phyloP scores from a whole-genome alignment of 2,888 invertebrate species.

The Acronicta alni region DNA sequence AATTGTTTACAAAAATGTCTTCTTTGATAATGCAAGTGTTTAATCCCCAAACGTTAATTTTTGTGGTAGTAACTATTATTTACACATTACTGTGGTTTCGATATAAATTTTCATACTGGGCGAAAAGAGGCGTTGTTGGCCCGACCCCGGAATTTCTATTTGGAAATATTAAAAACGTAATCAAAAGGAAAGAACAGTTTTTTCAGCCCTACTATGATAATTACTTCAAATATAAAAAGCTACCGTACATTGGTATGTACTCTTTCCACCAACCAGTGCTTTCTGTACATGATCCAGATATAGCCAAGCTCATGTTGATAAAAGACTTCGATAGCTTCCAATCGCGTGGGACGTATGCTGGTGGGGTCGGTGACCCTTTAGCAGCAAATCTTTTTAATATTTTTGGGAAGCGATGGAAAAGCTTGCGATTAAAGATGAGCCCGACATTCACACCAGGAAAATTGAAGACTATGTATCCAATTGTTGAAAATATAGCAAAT shows the following conservation, averaged over 20 bases:
- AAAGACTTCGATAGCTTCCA: conserved; percentile 91
- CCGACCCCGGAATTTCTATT: conserved; percentile 90
- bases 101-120: conserved; percentile 89
- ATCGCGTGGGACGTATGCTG: conserved; percentile 90
- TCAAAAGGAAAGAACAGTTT: conserved; percentile 88
- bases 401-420: conserved; percentile 90
- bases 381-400: conserved; percentile 90
- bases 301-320: conserved; percentile 90
- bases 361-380: conserved; percentile 90
- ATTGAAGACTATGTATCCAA: conserved; percentile 90
- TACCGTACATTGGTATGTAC: conserved; percentile 90
- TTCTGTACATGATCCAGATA: conserved; percentile 89
- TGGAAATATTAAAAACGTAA: conserved; percentile 89
- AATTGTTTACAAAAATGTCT: conserved; percentile 45
- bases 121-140: conserved; percentile 86
- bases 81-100: conserved; percentile 75
- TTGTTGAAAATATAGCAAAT: conserved; percentile 88
- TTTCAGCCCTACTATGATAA: conserved; percentile 90
- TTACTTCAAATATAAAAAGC: conserved; percentile 86
- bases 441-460: conserved; percentile 92
- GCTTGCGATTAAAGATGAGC: conserved; percentile 90
- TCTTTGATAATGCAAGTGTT: conserved; percentile 51
- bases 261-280: conserved; percentile 90
- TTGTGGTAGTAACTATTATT: conserved; percentile 58
- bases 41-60: conserved; percentile 59